Conservation (phyloP, 2,113 vertebrate species). For the Nerophis ophidion region DNA sequence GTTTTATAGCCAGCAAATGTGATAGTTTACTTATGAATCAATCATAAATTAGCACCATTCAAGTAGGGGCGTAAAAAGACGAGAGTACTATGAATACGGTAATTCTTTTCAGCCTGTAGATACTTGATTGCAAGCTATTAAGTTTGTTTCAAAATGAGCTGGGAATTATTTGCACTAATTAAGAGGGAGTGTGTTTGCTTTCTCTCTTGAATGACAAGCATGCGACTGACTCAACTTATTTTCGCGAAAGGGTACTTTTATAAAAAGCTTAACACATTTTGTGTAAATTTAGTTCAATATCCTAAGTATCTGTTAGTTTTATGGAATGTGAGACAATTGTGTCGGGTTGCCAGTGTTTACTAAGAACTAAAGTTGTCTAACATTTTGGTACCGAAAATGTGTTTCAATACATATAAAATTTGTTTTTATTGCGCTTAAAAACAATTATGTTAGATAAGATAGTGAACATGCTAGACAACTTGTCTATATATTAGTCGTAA, state of each 20-base stretch:
- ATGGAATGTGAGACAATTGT: slow-evolving; percentile 16
- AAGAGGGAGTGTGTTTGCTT: background rate
- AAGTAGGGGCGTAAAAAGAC: background rate
- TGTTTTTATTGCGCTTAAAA: no score
- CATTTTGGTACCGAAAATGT: no score
- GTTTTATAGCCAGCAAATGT: background rate
- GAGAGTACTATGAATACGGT: no score
- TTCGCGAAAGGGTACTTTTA: slow-evolving; percentile 12
- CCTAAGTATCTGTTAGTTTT: background rate
- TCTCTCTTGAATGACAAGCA: background rate
- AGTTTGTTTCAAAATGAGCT: background rate
- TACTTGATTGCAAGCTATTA: background rate
- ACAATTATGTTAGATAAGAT: no score
- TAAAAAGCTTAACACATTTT: slow-evolving; percentile 14
- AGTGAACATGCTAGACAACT: no score
- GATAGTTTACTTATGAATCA: slow-evolving; percentile 1
- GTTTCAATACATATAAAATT: no score
- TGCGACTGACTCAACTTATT: slow-evolving; percentile 11
- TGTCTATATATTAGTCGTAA: no score
- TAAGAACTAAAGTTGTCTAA: background rate
- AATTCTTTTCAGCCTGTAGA: no score
- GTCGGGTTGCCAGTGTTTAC: slow-evolving; percentile 3
- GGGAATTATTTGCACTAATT: background rate
- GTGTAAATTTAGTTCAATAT: slow-evolving; percentile 15
- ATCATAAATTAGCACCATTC: background rate